A percentile compares a stretch with the other conserved stretches of the same genome.
phyloP scores from a whole-genome alignment of 2,797 vertebrate genomes.

The Dipus sagitta region DNA sequence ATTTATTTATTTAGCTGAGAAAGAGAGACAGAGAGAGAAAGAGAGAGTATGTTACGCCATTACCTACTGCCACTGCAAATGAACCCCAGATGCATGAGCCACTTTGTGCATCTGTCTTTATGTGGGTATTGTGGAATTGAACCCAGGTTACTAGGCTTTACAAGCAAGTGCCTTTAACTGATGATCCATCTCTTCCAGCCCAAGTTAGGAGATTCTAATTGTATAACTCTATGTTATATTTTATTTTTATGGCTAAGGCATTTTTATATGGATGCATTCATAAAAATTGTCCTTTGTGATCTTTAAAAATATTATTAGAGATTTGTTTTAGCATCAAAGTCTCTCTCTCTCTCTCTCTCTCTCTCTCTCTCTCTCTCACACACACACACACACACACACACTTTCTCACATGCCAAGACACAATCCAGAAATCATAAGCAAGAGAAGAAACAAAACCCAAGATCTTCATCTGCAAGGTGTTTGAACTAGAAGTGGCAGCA shows the following conservation, averaged over 20 bases:
- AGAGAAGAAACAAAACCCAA: conserved; percentile 16
- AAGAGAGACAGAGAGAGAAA: too few species aligned
- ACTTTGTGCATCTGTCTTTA: too few species aligned
- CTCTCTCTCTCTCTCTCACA: not conserved
- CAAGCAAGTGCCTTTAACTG: too few species aligned
- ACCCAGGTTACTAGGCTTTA: too few species aligned
- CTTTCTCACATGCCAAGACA: not conserved
- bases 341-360: not conserved
- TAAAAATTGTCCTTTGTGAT: not conserved
- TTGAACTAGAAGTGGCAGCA: not conserved
- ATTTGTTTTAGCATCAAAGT: conserved; percentile 10
- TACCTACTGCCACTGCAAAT: too few species aligned
- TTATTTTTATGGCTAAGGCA: not conserved
- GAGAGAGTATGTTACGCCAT: too few species aligned
- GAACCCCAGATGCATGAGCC: too few species aligned
- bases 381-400: not conserved
- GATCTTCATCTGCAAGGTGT: not conserved
- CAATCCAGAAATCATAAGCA: not conserved
- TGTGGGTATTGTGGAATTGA: too few species aligned
- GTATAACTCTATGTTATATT: not conserved
- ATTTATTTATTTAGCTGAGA: too few species aligned
- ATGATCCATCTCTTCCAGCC: too few species aligned
- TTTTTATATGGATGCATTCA: conserved; percentile 16
- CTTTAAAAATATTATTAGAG: not conserved
- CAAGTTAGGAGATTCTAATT: not conserved